Evolutionary conservation across 2,888 invertebrate species (phyloP).

Genomic region (Deilephila elpenor): DNA sequence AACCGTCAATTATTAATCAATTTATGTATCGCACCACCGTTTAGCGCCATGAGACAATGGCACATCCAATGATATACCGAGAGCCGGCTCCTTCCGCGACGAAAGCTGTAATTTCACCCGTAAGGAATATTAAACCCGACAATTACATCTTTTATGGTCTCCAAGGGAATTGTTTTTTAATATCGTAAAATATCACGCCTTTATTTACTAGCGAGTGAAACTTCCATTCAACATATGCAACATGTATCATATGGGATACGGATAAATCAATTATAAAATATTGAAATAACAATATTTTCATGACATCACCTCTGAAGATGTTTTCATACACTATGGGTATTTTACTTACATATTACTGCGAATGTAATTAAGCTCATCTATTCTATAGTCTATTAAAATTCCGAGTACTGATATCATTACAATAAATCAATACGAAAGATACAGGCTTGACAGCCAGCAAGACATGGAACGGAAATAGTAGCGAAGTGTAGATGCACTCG

Average conservation of each 20-base stretch:
- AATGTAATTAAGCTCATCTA: background rate
- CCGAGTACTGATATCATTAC: too few species aligned
- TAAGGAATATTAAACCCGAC: background rate
- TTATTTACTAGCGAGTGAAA: background rate
- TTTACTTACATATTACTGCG: background rate
- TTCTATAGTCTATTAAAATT: background rate
- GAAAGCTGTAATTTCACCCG: conserved; percentile 26
- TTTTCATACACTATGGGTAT: background rate
- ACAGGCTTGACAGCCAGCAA: too few species aligned
- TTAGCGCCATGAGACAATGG: conserved; percentile 24
- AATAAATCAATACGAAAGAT: too few species aligned
- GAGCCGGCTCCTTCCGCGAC: conserved; percentile 22
- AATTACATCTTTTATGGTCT: conserved; percentile 18
- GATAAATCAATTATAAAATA: background rate
- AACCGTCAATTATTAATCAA: conserved; percentile 16
- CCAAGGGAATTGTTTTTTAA: conserved; percentile 26
- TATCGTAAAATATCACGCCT: conserved; percentile 1
- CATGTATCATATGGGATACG: background rate
- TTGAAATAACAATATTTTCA: background rate
- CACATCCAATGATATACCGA: background rate
- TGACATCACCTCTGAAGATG: background rate
- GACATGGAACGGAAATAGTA: too few species aligned
- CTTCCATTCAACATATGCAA: background rate
- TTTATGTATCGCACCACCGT: conserved; percentile 7
- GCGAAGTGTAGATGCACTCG: too few species aligned